A percentile compares a stretch with the other conserved stretches of the same genome.
Conservation (phyloP, 2,888 invertebrate species). For the Drosophila birchii region DNA sequence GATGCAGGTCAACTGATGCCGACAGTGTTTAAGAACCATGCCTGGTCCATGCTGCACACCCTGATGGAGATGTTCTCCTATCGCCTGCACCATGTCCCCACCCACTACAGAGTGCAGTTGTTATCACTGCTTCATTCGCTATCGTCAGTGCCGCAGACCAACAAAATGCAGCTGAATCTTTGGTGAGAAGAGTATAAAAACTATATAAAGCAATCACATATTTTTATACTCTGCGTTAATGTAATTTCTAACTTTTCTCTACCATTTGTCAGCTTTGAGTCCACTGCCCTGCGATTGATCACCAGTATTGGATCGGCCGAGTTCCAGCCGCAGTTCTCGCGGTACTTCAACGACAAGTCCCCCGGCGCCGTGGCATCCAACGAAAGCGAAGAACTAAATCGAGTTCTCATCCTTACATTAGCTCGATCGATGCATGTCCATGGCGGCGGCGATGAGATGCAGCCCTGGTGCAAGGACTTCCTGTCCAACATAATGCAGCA, state of each 20-base stretch:
- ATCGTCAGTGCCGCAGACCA: slow-evolving; percentile 96
- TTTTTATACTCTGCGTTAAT: not conserved
- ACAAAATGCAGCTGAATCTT: slow-evolving; percentile 96
- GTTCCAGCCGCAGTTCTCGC: slow-evolving; percentile 96
- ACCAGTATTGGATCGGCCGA: slow-evolving; percentile 97
- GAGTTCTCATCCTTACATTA: slow-evolving; percentile 95
- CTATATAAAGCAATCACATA: no score
- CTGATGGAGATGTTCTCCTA: slow-evolving; percentile 98
- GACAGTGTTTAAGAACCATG: slow-evolving; percentile 95
- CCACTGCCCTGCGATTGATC: slow-evolving; percentile 93
- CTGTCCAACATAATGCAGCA: slow-evolving; percentile 95
- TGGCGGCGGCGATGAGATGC: slow-evolving; percentile 87
- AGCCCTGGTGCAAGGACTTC: slow-evolving; percentile 95
- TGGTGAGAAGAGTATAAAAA: no score
- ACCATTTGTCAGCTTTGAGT: slow-evolving; percentile 88
- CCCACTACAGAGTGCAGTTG: slow-evolving; percentile 96
- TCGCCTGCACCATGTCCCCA: slow-evolving; percentile 97
- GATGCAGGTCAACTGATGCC: slow-evolving; percentile 92
- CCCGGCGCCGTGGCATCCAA: slow-evolving; percentile 90
- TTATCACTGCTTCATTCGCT: slow-evolving; percentile 96
- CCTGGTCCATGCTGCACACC: slow-evolving; percentile 98
- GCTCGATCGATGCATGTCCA: slow-evolving; percentile 98
- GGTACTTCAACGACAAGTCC: slow-evolving; percentile 96
- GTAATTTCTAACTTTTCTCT: not conserved
- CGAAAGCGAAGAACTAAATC: slow-evolving; percentile 97